Conservation (phyloP, 2,888 invertebrate species). For the Gastracanthus pulcherrimus region DNA sequence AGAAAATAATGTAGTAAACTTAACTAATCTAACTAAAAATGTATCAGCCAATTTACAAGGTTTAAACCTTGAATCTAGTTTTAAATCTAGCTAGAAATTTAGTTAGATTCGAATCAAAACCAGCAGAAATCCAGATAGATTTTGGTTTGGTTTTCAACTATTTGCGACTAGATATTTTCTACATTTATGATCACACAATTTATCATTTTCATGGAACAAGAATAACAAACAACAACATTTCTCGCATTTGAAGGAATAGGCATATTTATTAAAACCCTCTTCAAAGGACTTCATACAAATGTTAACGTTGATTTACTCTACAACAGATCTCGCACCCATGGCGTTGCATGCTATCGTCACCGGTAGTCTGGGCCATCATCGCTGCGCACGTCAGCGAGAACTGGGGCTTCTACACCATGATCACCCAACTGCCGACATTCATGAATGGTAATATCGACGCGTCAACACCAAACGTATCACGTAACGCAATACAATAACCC, state of each 20-base stretch:
- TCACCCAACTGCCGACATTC: constrained; percentile 90
- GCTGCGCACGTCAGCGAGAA: constrained; percentile 92
- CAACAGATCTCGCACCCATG: constrained; percentile 84
- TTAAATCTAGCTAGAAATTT: too few relatives aligned
- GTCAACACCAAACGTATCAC: background rate
- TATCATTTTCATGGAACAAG: background rate
- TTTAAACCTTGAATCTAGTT: too few relatives aligned
- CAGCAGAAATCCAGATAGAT: too few relatives aligned
- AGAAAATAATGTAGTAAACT: too few relatives aligned
- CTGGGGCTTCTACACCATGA: constrained; percentile 93
- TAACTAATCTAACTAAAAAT: too few relatives aligned
- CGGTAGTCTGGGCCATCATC: constrained; percentile 90
- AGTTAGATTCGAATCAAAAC: too few relatives aligned
- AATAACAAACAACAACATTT: background rate
- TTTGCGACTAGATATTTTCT: too few relatives aligned
- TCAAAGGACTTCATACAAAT: background rate
- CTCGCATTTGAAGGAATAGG: background rate
- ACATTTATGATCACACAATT: too few relatives aligned
- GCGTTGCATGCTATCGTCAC: constrained; percentile 86
- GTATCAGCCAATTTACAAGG: too few relatives aligned
- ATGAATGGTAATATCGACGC: constrained; percentile 83
- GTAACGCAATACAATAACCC: background rate
- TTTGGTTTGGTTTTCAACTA: too few relatives aligned
- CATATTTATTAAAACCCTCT: background rate
- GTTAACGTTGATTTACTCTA: background rate